phyloP scores from a whole-genome alignment of 2,797 vertebrate species.

The Graptemys geographica region DNA sequence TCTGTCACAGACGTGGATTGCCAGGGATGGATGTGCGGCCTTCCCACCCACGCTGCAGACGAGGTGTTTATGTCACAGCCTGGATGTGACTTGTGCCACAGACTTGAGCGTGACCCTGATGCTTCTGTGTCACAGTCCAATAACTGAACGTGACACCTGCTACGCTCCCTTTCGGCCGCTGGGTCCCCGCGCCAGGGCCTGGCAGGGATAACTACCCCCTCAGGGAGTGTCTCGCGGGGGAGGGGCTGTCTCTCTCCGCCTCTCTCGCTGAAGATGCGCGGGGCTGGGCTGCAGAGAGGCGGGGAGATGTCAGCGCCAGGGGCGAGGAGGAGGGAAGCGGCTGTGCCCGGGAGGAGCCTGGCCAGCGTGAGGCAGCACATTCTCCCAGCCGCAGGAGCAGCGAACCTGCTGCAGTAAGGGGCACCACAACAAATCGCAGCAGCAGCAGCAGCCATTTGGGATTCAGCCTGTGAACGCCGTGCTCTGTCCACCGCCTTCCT shows the following conservation, averaged over 20 bases:
- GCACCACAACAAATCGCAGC: background rate
- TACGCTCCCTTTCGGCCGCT: no score
- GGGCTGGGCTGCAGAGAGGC: background rate
- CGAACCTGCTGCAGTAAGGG: background rate
- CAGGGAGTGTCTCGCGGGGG: background rate
- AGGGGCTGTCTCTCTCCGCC: no score
- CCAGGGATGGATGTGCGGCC: no score
- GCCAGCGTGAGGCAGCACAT: slow-evolving; percentile 83
- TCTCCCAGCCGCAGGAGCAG: slow-evolving; percentile 53
- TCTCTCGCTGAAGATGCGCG: background rate
- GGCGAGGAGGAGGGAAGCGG: slow-evolving; percentile 36
- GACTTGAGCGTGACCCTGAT: background rate
- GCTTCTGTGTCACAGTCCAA: background rate
- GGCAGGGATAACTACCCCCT: background rate
- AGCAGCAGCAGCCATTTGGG: slow-evolving; percentile 1
- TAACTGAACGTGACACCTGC: background rate
- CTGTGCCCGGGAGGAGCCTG: slow-evolving; percentile 68
- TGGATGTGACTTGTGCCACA: background rate
- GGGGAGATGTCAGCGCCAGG: slow-evolving; percentile 53
- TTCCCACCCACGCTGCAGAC: background rate
- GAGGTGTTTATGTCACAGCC: background rate
- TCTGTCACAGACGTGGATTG: background rate
- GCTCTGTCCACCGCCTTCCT: background rate
- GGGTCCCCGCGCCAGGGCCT: no score
- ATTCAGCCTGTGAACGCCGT: background rate